A percentile compares a stretch with the other conserved stretches of the same genome.
phyloP scores from a whole-genome alignment of 2,888 invertebrate genomes.

The Scaptomyza cyrtandrae region DNA sequence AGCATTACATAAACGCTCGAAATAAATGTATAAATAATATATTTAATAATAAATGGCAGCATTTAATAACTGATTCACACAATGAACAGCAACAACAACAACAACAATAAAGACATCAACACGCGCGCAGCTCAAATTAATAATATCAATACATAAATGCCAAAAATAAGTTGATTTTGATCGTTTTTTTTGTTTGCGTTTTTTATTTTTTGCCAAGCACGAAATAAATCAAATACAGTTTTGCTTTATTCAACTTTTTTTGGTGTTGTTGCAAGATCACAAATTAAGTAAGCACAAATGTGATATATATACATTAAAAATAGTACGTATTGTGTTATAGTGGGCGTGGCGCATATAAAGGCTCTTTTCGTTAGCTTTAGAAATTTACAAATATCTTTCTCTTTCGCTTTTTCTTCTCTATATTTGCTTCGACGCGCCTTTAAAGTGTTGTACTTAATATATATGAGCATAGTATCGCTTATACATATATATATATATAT shows the following conservation, averaged over 20 bases:
- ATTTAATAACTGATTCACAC: constrained; percentile 69
- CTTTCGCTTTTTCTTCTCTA: constrained; percentile 20
- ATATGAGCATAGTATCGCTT: neutral
- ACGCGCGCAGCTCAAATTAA: constrained; percentile 68
- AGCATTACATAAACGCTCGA: constrained; percentile 76
- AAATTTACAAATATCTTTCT: constrained; percentile 59
- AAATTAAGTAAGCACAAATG: constrained; percentile 20
- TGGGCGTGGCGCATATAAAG: constrained; percentile 53
- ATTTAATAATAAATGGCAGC: constrained; percentile 32
- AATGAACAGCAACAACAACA: constrained; percentile 48
- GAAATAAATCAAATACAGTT: constrained; percentile 72
- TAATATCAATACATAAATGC: constrained; percentile 68
- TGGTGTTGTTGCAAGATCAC: constrained; percentile 33
- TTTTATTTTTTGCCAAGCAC: constrained; percentile 72
- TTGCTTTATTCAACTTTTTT: neutral
- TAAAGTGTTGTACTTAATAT: constrained; percentile 49
- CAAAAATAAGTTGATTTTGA: constrained; percentile 32
- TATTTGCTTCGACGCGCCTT: constrained; percentile 43
- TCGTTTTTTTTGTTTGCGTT: constrained; percentile 44
- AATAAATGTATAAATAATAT: constrained; percentile 75
- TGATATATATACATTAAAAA: too few relatives aligned
- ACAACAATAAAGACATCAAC: constrained; percentile 59
- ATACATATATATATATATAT: too few relatives aligned
- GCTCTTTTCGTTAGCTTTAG: constrained; percentile 56
- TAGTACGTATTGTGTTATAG: constrained; percentile 19